Conservation (phyloP, 2,113 vertebrate genomes). For the Bucco capensis region DNA sequence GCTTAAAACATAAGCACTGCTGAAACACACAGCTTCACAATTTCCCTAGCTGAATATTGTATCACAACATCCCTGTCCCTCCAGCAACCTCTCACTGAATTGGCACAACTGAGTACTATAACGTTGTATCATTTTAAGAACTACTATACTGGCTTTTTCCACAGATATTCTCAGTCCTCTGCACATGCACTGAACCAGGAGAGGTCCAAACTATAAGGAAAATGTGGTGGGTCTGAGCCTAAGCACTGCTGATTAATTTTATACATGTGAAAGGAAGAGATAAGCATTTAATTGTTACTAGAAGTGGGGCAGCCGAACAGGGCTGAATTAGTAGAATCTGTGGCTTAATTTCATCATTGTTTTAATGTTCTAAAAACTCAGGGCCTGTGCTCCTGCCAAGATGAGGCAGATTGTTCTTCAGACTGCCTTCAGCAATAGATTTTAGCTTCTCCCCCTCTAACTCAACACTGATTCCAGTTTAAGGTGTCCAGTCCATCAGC, state of each 20-base stretch:
- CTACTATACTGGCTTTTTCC: neutral
- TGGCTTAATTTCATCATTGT: slow-evolving; percentile 43
- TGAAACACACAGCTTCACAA: neutral
- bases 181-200: neutral
- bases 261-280: slow-evolving; percentile 39
- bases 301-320: slow-evolving; percentile 26
- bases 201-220: neutral
- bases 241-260: slow-evolving; percentile 31
- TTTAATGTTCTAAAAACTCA: slow-evolving; percentile 8
- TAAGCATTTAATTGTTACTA: slow-evolving; percentile 47
- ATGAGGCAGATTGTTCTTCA: neutral
- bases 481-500: neutral
- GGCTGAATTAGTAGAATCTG: slow-evolving; percentile 21
- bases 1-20: neutral
- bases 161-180: neutral
- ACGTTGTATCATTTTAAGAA: neutral
- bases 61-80: neutral
- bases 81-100: neutral
- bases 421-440: neutral
- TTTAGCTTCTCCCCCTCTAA: neutral
- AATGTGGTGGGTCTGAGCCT: slow-evolving; percentile 5
- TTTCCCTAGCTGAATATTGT: neutral
- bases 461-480: neutral
- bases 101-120: neutral
- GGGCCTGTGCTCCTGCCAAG: neutral